Evolutionary conservation across 2,888 invertebrate species (phyloP).

Genomic region (Leucoma salicis): DNA sequence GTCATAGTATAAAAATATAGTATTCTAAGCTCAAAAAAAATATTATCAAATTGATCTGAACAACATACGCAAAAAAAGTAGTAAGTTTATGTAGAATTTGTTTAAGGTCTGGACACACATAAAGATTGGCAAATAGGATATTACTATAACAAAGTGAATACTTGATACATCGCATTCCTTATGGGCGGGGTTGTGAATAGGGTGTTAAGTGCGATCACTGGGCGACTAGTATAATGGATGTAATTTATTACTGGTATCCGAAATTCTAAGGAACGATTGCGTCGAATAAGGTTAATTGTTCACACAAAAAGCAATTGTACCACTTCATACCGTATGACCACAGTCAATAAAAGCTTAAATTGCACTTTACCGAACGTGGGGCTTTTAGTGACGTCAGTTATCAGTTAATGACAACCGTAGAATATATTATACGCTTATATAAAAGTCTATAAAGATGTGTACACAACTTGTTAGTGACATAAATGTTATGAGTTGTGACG

Average conservation of each 20-base stretch:
- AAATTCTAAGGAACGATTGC: constrained; percentile 12
- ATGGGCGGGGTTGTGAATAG: constrained; percentile 26
- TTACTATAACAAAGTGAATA: constrained; percentile 11
- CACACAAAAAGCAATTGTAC: constrained; percentile 26
- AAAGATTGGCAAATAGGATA: too few relatives aligned
- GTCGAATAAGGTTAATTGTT: constrained; percentile 38
- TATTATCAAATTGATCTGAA: not conserved
- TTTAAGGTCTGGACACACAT: too few relatives aligned
- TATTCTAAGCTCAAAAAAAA: too few relatives aligned
- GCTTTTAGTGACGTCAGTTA: constrained; percentile 7
- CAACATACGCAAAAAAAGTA: not conserved
- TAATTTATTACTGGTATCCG: constrained; percentile 38
- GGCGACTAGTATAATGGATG: constrained; percentile 32
- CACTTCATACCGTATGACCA: constrained; percentile 6
- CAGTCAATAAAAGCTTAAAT: constrained; percentile 1
- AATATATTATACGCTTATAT: constrained; percentile 41
- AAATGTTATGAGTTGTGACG: constrained; percentile 45
- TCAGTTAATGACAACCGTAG: constrained; percentile 13
- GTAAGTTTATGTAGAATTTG: not conserved
- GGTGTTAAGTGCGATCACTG: constrained; percentile 35
- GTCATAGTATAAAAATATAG: too few relatives aligned
- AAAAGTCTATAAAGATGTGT: constrained; percentile 33
- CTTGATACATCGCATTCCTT: constrained; percentile 4
- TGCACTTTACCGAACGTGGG: not conserved
- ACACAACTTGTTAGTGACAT: constrained; percentile 48